phyloP scores from a whole-genome alignment of 2,113 vertebrate genomes.

The Pterocles burchelli region DNA sequence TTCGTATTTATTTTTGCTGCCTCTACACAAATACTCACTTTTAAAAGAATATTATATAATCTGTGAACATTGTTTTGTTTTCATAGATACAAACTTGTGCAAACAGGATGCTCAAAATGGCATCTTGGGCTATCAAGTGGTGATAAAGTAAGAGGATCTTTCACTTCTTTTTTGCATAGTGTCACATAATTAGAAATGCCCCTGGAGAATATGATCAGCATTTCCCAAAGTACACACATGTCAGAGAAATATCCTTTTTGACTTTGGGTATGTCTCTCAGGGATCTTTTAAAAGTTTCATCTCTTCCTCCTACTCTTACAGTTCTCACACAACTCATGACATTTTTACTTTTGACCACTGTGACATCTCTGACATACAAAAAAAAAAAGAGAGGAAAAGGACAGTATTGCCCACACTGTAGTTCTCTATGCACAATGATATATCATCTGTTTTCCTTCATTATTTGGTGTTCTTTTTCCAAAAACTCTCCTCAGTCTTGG shows the following conservation, averaged over 20 bases:
- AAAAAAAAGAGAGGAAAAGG: neutral
- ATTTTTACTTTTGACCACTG: neutral
- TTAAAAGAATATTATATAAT: neutral
- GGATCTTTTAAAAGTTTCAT: neutral
- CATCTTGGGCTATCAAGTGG: neutral
- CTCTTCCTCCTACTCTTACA: neutral
- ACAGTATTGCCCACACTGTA: neutral
- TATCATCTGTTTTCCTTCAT: neutral
- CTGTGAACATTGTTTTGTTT: neutral
- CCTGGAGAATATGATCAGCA: neutral
- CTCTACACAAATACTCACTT: neutral
- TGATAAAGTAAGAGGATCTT: neutral
- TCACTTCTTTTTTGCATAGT: neutral
- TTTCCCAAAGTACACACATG: neutral
- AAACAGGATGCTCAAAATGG: neutral
- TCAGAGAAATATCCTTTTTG: neutral
- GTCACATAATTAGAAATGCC: neutral
- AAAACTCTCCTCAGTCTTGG: neutral
- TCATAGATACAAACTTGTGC: neutral
- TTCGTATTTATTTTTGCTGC: neutral
- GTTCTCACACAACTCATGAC: neutral
- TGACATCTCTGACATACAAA: neutral
- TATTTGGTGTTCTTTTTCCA: neutral
- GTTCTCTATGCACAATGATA: neutral
- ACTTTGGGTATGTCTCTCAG: neutral